Base-by-base conservation (phyloP, 2,888 invertebrate genomes). In the Xanthorhoe spadicearia region DNA sequence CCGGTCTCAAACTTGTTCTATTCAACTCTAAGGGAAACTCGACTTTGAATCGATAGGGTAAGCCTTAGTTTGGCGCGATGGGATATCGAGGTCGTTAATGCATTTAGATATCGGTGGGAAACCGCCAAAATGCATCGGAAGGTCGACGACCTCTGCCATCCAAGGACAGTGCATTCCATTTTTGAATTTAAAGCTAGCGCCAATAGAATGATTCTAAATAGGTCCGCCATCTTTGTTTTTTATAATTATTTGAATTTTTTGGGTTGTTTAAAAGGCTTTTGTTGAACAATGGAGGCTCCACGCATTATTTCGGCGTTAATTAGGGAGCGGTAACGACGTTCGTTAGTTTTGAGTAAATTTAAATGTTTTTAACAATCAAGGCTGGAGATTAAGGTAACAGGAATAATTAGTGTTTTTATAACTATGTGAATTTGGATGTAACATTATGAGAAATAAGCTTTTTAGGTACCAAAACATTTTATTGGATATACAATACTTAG, bases 121-220 rank as follows among this genome's bases (percentile, higher is more conserved):
- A 92, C 88, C 87, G 84, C 93, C 93, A 83, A 93, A 93, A 93
- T 93, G 93, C 93, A 93, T 90, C 88, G 90, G 88, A 89, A 92
- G 93, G 92, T 92, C 89, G 84, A 91, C 87, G 92, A 90, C 89
- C 92, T 83, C 80, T 68, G 81, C 81, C 79, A 85, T 81, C 92
- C 92, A 93, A 93, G 93, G 93, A 93, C 93, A 93, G 89, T 88
- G 92, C 92, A 93, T 92, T 92, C 90, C 90, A 90, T 92, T 92
- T 92, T 92, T 91, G 89, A 91, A 87, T 88, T 88, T 85, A 86
- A 91, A 86, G 87, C 89, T 93, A 92, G 92, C 92, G 84, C 92
- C 92, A 90, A 92, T 92, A 92, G 92, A 90, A 88, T 86, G 88
- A 85, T 87, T 91, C 93, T 93, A 92, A 92, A 91, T 91, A 91